Base-by-base conservation (phyloP, 2,888 invertebrate species). In the Carcina quercana region DNA sequence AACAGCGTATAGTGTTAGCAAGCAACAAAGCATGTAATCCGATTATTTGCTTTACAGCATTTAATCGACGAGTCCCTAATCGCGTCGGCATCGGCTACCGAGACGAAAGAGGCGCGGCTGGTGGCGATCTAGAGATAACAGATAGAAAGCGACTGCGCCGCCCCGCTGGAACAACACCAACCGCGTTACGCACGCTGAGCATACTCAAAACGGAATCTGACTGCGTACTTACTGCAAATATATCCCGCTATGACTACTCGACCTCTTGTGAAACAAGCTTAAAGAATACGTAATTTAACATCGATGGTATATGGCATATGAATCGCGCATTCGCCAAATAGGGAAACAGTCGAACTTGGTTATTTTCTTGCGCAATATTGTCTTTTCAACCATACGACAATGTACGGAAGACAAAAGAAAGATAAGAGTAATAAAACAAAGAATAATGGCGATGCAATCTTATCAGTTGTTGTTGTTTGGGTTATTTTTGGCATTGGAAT, bases 111-210 rank as follows among this genome's bases (percentile, higher is more conserved):
- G 59, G 50, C 43, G 57, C 49, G 55, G 50, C 50, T 43, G 46
- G 50, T 53, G 43, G 47, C 53, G 74, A 75, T 78, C 59, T 51
- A 47, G 45, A 68, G 76, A 79, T 76, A 78, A 68, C 63, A 62
- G 69, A 64, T 76, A 74, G 78, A 79, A 79, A 79, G 78, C 65
- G 61, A 10, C 24, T 12, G 24, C 11, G 24, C 19, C 19, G 20
- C 61, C 56, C 62, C 57, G 68, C 62, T 65, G 56, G 52, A 60
- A 67, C 53, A 61, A 57, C 65, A 66, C 68, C 66, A 67, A 73
- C 75, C 65, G 72, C 63, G 79, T 79, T 79, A 79, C 79, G 78
- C 76, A 64, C 57, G 47, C 55, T 68, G 64, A 64, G 47, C 67
- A 67, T 68, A 61, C 62, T 63, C 45, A 43, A 53, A 60, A 62